These are phyloP conservation scores for Tragelaphus imberbis DNA, from an alignment of 2,113 vertebrate species.

Conservation along the genomic window DNA sequence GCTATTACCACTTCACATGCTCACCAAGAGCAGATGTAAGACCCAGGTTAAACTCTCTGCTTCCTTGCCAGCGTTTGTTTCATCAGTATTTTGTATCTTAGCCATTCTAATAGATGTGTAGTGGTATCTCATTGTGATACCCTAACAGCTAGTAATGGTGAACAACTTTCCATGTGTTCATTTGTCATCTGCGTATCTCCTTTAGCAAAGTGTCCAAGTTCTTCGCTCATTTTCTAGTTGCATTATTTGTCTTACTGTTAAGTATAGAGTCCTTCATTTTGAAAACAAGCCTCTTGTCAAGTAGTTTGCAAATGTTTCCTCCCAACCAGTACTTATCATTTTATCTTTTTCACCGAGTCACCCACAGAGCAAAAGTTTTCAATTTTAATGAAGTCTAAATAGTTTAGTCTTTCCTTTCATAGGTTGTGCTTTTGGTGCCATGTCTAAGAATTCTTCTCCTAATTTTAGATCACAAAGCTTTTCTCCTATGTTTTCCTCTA, in stretches of 20 bases:
- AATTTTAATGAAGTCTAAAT: background rate
- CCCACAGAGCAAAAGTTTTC: background rate
- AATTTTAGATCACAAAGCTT: background rate
- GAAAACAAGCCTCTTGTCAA: background rate
- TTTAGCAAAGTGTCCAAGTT: background rate
- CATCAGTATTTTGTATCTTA: background rate
- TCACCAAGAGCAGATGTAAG: background rate
- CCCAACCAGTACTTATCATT: background rate
- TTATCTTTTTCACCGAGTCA: background rate
- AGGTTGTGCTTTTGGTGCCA: background rate
- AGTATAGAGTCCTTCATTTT: background rate
- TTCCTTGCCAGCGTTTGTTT: background rate
- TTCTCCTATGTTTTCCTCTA: background rate
- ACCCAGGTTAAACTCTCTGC: background rate
- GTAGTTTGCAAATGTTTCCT: background rate
- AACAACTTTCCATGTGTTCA: background rate
- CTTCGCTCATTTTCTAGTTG: background rate
- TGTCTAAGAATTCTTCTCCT: background rate
- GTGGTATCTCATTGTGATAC: background rate
- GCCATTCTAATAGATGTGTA: background rate
- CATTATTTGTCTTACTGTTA: background rate
- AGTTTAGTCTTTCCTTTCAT: background rate
- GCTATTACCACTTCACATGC: background rate
- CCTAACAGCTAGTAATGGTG: background rate
- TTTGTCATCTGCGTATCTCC: background rate